Conservation (phyloP, 2,113 vertebrate genomes). For the Antigone vipio region DNA sequence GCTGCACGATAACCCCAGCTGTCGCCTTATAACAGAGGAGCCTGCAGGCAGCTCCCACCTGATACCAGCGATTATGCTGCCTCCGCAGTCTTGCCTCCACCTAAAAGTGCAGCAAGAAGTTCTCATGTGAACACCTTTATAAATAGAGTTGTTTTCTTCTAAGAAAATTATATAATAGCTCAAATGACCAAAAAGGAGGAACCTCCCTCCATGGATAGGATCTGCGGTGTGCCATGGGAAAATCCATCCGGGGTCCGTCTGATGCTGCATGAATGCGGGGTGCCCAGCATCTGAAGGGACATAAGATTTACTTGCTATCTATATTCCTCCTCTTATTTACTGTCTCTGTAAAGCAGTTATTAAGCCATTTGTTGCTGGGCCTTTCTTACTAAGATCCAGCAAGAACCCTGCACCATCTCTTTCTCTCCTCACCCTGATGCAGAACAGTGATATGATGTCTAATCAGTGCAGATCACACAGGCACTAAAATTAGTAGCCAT, state of each 20-base stretch:
- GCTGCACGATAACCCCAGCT: background rate
- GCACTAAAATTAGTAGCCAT: background rate
- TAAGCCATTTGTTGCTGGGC: background rate
- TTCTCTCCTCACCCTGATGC: background rate
- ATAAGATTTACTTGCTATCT: background rate
- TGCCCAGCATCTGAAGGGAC: background rate
- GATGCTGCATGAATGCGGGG: background rate
- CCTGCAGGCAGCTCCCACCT: background rate
- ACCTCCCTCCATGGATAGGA: background rate
- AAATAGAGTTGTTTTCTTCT: background rate
- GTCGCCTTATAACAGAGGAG: fast-evolving
- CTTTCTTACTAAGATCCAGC: background rate
- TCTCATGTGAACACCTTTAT: background rate
- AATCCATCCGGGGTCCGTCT: fast-evolving
- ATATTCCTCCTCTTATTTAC: background rate
- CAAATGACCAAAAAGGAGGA: background rate
- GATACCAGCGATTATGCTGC: background rate
- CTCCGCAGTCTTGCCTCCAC: background rate
- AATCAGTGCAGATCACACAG: background rate
- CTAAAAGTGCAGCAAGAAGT: background rate
- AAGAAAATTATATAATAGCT: background rate
- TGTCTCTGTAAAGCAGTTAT: background rate
- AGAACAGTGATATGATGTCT: background rate
- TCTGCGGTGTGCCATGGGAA: background rate
- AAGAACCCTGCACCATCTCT: background rate